Evolutionary conservation across 2,888 invertebrate species (phyloP).

Genomic region (Heteromurus nitidus): DNA sequence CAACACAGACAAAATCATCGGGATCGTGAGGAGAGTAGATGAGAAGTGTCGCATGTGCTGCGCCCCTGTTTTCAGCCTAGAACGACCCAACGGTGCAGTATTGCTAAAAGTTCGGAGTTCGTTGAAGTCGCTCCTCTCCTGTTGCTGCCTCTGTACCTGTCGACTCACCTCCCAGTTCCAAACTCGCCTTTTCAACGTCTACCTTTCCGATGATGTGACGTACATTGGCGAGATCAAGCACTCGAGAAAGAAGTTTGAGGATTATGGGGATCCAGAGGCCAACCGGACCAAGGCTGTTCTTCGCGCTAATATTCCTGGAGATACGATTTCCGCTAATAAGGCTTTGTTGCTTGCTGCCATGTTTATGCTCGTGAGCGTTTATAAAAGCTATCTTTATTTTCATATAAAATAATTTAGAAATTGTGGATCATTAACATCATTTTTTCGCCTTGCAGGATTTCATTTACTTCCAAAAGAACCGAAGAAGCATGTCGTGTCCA

Average conservation of each 20-base stretch:
- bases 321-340: constrained; percentile 64
- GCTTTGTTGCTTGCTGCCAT: constrained; percentile 63
- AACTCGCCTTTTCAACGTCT: constrained; percentile 52
- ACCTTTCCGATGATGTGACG: constrained; percentile 63
- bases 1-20: constrained; percentile 62
- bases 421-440: background rate
- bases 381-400: no score
- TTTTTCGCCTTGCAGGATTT: constrained; percentile 51
- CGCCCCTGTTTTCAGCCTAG: constrained; percentile 61
- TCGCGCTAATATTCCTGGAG: constrained; percentile 60
- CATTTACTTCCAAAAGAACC: constrained; percentile 63
- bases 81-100: constrained; percentile 68
- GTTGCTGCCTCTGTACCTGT: constrained; percentile 60
- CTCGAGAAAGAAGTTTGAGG: constrained; percentile 56
- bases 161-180: constrained; percentile 43
- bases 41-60: constrained; percentile 47
- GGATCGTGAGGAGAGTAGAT: constrained; percentile 58
- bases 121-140: constrained; percentile 37
- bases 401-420: background rate
- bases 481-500: constrained; percentile 39
- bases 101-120: constrained; percentile 61
- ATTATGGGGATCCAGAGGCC: constrained; percentile 54
- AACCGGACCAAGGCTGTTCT: constrained; percentile 46
- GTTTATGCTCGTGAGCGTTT: constrained; percentile 67
- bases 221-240: constrained; percentile 59